Evolutionary conservation across 1,140 invertebrate genomes (phyloP).

Genomic region (Calephelis virginiensis): DNA sequence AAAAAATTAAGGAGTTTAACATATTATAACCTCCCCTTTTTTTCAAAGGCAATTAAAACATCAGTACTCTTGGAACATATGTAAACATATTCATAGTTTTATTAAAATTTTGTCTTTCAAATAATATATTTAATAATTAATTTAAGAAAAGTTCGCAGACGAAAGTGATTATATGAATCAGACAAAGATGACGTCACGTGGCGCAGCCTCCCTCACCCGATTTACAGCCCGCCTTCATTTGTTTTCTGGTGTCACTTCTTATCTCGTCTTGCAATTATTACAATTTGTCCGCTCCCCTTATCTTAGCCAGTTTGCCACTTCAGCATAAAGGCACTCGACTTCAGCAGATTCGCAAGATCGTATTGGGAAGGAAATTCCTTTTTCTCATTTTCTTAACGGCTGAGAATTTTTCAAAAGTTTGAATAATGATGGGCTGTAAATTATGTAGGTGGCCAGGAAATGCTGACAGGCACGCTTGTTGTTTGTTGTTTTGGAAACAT

Average conservation of each 20-base stretch:
- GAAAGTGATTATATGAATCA: constrained; percentile 12
- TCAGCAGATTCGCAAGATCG: constrained; percentile 72
- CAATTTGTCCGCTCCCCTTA: constrained; percentile 77
- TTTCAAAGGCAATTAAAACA: no score
- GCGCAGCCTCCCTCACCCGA: constrained; percentile 35
- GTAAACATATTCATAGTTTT: no score
- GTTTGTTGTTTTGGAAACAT: constrained; percentile 63
- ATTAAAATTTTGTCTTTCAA: neutral
- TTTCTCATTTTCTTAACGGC: constrained; percentile 57
- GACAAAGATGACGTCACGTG: constrained; percentile 50
- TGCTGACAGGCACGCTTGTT: constrained; percentile 50
- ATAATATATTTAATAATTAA: neutral
- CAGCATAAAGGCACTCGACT: constrained; percentile 69
- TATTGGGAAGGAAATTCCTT: constrained; percentile 64
- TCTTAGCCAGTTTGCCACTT: constrained; percentile 70
- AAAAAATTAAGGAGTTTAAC: no score
- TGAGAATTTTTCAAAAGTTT: constrained; percentile 63
- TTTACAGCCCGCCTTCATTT: constrained; percentile 64
- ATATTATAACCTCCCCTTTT: no score
- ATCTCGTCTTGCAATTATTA: constrained; percentile 77
- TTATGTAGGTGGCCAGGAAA: constrained; percentile 58
- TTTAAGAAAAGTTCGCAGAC: neutral
- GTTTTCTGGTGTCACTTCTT: constrained; percentile 77
- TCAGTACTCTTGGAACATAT: no score
- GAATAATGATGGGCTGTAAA: constrained; percentile 67